Evolutionary conservation across 2,888 invertebrate species (phyloP).

Genomic region (Chymomyza amoena): DNA sequence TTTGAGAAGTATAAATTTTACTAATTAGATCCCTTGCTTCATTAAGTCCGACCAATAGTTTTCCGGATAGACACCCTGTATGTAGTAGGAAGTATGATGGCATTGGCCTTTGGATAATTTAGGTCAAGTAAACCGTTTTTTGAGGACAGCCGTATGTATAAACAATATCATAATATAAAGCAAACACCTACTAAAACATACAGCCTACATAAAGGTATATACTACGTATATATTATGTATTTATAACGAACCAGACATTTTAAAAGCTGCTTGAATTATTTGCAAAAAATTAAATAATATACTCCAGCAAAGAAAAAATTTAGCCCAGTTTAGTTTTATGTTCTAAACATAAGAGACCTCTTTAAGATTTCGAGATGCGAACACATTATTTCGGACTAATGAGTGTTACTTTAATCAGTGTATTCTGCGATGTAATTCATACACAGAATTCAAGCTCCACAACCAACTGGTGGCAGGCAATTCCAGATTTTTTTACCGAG

Average conservation of each 20-base stretch:
- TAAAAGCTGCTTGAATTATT: constrained; percentile 14
- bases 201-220: neutral
- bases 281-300: constrained; percentile 17
- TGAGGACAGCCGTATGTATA: constrained; percentile 10
- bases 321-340: constrained; percentile 12
- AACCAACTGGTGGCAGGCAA: constrained; percentile 44
- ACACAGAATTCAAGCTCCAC: constrained; percentile 6
- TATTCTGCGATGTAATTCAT: neutral
- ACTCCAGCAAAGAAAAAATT: neutral
- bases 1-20: too few relatives aligned
- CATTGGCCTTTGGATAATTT: constrained; percentile 37
- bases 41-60: too few relatives aligned
- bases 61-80: neutral
- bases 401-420: constrained; percentile 9
- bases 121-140: constrained; percentile 34
- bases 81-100: constrained; percentile 21
- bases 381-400: neutral
- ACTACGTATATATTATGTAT: constrained; percentile 20
- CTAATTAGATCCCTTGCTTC: too few relatives aligned
- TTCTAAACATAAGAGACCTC: neutral
- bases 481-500: constrained; percentile 44
- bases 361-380: neutral
- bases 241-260: constrained; percentile 34
- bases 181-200: neutral
- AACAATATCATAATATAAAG: constrained; percentile 16